Conservation (phyloP, 1,140 invertebrate species). For the Calliphora vicina region DNA sequence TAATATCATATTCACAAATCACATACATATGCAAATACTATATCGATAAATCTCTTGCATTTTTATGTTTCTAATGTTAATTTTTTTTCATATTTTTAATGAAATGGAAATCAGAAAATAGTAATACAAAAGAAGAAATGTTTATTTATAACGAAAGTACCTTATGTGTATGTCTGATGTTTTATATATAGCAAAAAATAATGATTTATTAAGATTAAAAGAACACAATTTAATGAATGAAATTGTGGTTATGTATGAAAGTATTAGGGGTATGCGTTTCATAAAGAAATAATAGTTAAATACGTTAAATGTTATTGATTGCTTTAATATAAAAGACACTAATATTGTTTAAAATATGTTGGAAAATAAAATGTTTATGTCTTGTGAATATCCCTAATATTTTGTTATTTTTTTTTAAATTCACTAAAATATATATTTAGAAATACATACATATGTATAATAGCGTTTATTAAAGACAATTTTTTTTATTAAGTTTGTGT, state of each 20-base stretch:
- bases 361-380: too few species aligned
- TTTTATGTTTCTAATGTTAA: background rate
- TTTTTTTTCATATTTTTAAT: background rate
- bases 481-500: background rate
- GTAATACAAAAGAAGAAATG: background rate
- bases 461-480: background rate
- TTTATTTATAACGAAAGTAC: conserved; percentile 23
- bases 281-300: too few species aligned
- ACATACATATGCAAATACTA: background rate
- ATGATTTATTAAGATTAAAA: background rate
- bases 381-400: background rate
- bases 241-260: too few species aligned
- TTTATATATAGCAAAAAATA: background rate
- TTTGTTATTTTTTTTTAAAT: background rate
- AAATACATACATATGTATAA: too few species aligned
- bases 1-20: background rate
- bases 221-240: too few species aligned
- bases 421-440: background rate
- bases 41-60: background rate
- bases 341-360: too few species aligned
- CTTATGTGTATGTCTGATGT: conserved; percentile 25
- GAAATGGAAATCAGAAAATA: background rate
- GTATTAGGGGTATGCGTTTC: too few species aligned
- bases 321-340: too few species aligned
- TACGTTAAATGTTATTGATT: too few species aligned